Evolutionary conservation across 1,140 invertebrate genomes (phyloP), one percentile per base, ranked within the genome.

Genomic region (Scaptomyza graminum): DNA sequence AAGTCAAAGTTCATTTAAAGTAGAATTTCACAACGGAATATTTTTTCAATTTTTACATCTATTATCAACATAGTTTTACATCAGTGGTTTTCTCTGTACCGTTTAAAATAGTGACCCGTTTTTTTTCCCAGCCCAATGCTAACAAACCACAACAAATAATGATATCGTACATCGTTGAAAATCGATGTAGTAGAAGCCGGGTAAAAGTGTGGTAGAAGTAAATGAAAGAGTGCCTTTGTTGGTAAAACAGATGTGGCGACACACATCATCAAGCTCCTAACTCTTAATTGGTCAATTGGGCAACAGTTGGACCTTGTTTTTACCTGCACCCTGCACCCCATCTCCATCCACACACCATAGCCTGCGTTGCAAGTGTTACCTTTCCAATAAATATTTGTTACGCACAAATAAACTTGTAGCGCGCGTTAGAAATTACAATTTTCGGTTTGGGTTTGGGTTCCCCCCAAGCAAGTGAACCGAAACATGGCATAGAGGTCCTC

Each of bases 371-470:
- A 88, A 88, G 76, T 88, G 83, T 89, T 89, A 76, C 76, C 76
- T 76, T 88, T 88, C 84, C 83, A 88, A 88, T 88, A 83, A 88
- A 89, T 88, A 88, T 88, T 88, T 88, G 84, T 83, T 83, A 83
- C 76, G 76, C 75, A 83, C 84, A 88, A 88, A 88, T 88, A 89
- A 87, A 88, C 84, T 89, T 88, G 84, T 82, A 67, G 81, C 74
- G 50, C 67, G 72, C 46, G 67, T 71, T 85, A 74, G 73, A 83
- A 79, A 50, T 66, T 41, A 57, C 52, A 49, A n/a, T n/a, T n/a
- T 22, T 22, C 18, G 1, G 18, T 76, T 75, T 74, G 75, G 56
- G 25, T 41, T 8, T 31, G 2, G 4, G 28, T 18, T 7, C 56
- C 50, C 18, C 50, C 37, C 47, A 13, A 54, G 66, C 78, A 87